Percentiles rank a stretch among this genome's conserved stretches.
Evolutionary conservation across 2,888 invertebrate genomes (phyloP).

Genomic region (Harpalus rubripes): DNA sequence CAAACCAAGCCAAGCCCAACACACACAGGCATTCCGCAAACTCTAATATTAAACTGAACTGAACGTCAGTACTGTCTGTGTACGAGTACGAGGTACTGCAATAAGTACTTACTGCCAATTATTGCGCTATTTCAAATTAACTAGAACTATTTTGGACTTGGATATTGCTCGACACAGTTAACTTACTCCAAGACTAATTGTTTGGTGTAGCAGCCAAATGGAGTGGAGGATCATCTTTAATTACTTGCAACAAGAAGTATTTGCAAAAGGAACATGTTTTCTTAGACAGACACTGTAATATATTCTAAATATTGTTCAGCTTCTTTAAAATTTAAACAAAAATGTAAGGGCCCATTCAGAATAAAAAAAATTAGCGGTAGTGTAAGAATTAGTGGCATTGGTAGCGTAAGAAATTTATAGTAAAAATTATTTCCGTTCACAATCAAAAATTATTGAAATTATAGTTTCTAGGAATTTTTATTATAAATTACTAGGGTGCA

Average conservation of each 20-base stretch:
- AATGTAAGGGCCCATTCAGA: too few relatives aligned
- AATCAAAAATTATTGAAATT: too few relatives aligned
- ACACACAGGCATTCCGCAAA: slow-evolving; percentile 62
- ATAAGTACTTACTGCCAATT: slow-evolving; percentile 64
- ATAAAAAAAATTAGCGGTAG: too few relatives aligned
- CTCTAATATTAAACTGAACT: slow-evolving; percentile 61
- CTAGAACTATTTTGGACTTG: slow-evolving; percentile 60
- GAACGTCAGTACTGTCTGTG: slow-evolving; percentile 37
- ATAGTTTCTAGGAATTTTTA: too few relatives aligned
- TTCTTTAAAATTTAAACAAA: too few relatives aligned
- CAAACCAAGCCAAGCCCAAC: slow-evolving; percentile 30
- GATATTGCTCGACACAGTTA: slow-evolving; percentile 24
- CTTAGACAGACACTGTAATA: too few relatives aligned
- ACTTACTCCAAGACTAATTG: slow-evolving; percentile 22
- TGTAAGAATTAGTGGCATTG: too few relatives aligned
- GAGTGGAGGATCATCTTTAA: slow-evolving; percentile 26
- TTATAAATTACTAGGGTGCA: too few relatives aligned
- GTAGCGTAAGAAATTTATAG: too few relatives aligned
- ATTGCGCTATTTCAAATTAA: slow-evolving; percentile 63
- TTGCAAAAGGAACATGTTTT: background rate
- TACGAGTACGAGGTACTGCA: slow-evolving; percentile 65
- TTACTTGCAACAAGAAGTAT: background rate
- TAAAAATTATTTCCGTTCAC: too few relatives aligned
- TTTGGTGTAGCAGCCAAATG: slow-evolving; percentile 1
- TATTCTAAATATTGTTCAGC: too few relatives aligned